Base-by-base conservation (phyloP, 2,888 invertebrate genomes). In the Eristalinus aeneus region DNA sequence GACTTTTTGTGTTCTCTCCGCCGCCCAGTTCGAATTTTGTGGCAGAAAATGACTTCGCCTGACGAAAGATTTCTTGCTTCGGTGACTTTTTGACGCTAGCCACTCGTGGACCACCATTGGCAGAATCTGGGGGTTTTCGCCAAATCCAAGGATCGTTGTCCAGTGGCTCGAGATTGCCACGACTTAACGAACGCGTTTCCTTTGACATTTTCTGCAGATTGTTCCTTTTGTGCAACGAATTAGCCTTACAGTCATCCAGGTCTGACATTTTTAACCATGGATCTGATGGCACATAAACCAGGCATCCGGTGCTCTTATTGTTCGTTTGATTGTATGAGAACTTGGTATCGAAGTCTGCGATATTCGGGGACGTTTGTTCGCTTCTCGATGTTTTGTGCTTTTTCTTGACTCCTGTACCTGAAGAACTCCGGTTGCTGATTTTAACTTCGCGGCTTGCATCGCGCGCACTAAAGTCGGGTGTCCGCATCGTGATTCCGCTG, bases 331-430 rank as follows among this genome's bases (percentile, higher is more conserved):
- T 90, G 76, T 90, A 90, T 27, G 88, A 81, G 86, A 90, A 91
- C 64, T 88, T 89, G 3, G 88, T 88, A 31, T 90, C 90, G 88
- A 90, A 89, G n/a, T 90, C 90, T 0, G 84, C 79, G 71, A 92
- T 90, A 88, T 90, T 91, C 88, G 93, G 92, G 75, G 93, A 91
- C 87, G 93, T 91, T 88, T 93, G 92, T 89, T 93, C 93, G 76
- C 93, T 93, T 89, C 90, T 90, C 53, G 91, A 88, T 86, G 89
- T 88, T 89, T 90, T 88, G 84, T 88, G 88, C 89, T 83, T 87
- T 75, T 83, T 82, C 58, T 68, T 87, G 4, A 76, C 74, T 22
- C 11, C 73, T 11, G 63, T 34, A 36, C 54, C 64, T 58, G 23
- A 16, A 46, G 23, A 16, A 46, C 54, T 9, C 11, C 56, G 22